Evolutionary conservation across 2,888 invertebrate genomes (phyloP).

Genomic region (Cactoblastis cactorum): DNA sequence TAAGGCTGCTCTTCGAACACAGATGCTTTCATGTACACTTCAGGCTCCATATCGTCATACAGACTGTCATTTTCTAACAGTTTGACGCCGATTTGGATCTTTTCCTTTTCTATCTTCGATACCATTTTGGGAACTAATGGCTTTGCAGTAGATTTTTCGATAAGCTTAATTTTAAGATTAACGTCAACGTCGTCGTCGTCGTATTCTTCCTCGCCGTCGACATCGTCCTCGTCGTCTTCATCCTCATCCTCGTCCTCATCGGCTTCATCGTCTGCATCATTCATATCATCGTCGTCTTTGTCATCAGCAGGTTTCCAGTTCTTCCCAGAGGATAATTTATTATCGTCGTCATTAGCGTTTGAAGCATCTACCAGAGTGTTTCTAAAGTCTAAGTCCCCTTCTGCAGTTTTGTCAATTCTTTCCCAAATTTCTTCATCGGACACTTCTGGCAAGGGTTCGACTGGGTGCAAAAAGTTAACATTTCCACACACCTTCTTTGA

Average conservation of each 20-base stretch:
- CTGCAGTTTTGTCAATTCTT: slow-evolving; percentile 59
- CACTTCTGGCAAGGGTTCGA: slow-evolving; percentile 51
- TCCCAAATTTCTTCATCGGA: slow-evolving; percentile 74
- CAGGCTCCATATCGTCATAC: slow-evolving; percentile 49
- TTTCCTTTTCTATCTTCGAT: slow-evolving; percentile 25
- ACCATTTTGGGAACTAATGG: slow-evolving; percentile 18
- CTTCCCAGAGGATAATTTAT: slow-evolving; percentile 31
- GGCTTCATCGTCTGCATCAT: slow-evolving; percentile 42
- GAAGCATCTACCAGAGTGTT: slow-evolving; percentile 66
- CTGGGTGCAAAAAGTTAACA: slow-evolving; percentile 45
- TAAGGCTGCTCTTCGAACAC: slow-evolving; percentile 64
- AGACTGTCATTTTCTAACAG: slow-evolving; percentile 52
- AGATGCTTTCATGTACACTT: slow-evolving; percentile 49
- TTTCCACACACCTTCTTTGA: slow-evolving; percentile 65
- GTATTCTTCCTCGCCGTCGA: slow-evolving; percentile 50
- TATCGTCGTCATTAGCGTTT: slow-evolving; percentile 46
- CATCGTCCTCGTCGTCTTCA: slow-evolving; percentile 49
- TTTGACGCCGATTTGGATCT: slow-evolving; percentile 54
- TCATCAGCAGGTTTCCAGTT: slow-evolving; percentile 8
- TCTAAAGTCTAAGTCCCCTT: slow-evolving; percentile 63
- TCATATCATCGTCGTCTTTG: slow-evolving; percentile 36
- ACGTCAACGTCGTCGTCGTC: slow-evolving; percentile 56
- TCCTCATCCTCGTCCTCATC: slow-evolving; percentile 56
- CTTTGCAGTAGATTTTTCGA: slow-evolving; percentile 40
- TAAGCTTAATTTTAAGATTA: slow-evolving; percentile 59